Conservation (phyloP, 1,140 invertebrate genomes). For the Oscheius sp. region DNA sequence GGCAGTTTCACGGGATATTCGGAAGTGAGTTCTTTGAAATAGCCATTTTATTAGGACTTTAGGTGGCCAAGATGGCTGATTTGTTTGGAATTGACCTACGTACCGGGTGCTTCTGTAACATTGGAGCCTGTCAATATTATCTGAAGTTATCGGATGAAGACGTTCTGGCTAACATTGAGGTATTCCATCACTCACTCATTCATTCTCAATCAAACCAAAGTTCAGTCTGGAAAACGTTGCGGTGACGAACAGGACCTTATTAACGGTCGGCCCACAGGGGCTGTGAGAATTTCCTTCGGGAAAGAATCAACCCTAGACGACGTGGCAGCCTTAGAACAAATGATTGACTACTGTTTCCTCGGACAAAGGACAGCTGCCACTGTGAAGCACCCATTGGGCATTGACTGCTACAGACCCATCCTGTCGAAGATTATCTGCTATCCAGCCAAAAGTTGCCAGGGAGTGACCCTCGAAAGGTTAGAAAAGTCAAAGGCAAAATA, state of each 20-base stretch:
- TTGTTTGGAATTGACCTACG: constrained; percentile 80
- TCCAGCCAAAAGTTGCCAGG: constrained; percentile 88
- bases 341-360: constrained; percentile 18
- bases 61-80: constrained; percentile 84
- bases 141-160: constrained; percentile 72
- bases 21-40: no score
- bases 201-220: constrained; percentile 17
- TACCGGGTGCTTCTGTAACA: constrained; percentile 93
- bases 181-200: constrained; percentile 52
- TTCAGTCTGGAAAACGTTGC: constrained; percentile 81
- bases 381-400: background rate
- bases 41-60: no score
- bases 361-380: background rate
- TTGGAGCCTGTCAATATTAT: constrained; percentile 85
- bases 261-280: constrained; percentile 84
- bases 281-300: constrained; percentile 87
- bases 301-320: constrained; percentile 76
- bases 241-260: constrained; percentile 84
- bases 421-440: constrained; percentile 74
- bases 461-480: constrained; percentile 68
- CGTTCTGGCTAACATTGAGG: constrained; percentile 75
- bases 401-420: background rate
- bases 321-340: constrained; percentile 13
- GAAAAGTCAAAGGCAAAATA: background rate
- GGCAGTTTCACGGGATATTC: constrained; percentile 80